phyloP scores from a whole-genome alignment of 2,797 vertebrate genomes.

The Megalops cyprinoides region DNA sequence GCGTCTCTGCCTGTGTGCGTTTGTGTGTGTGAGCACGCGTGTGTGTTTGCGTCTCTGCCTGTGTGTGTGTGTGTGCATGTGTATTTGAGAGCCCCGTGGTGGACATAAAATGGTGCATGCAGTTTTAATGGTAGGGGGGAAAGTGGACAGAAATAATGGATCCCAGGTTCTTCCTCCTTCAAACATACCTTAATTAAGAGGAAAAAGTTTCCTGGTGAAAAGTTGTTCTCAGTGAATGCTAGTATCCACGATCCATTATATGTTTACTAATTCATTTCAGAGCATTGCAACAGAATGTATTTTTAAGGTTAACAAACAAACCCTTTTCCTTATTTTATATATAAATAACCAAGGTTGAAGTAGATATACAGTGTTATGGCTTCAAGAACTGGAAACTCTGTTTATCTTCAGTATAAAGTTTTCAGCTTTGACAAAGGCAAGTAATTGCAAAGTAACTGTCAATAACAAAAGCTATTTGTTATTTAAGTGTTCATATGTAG shows the following conservation, averaged over 20 bases:
- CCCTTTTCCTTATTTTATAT: too few relatives aligned
- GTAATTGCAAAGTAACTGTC: too few relatives aligned
- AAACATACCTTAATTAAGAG: neutral
- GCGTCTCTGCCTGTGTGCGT: neutral
- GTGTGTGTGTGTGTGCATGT: too few relatives aligned
- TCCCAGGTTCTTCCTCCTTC: conserved; percentile 21
- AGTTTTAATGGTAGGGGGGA: conserved; percentile 11
- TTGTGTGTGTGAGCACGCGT: neutral
- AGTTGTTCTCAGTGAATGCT: neutral
- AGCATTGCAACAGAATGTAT: neutral
- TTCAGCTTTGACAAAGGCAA: too few relatives aligned
- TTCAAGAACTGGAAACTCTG: too few relatives aligned
- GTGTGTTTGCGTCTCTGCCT: conserved; percentile 12
- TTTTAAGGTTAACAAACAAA: neutral
- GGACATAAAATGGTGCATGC: conserved; percentile 27
- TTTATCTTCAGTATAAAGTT: too few relatives aligned
- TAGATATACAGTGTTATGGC: too few relatives aligned
- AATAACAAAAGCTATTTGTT: too few relatives aligned
- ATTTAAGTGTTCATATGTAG: too few relatives aligned
- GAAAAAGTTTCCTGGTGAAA: neutral
- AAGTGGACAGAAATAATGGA: conserved; percentile 21
- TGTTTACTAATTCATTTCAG: neutral
- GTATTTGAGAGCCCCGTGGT: conserved; percentile 26
- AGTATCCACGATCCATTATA: too few relatives aligned
- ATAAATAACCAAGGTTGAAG: too few relatives aligned